phyloP scores from a whole-genome alignment of 2,888 invertebrate genomes.

The Cryptus viduatorius region DNA sequence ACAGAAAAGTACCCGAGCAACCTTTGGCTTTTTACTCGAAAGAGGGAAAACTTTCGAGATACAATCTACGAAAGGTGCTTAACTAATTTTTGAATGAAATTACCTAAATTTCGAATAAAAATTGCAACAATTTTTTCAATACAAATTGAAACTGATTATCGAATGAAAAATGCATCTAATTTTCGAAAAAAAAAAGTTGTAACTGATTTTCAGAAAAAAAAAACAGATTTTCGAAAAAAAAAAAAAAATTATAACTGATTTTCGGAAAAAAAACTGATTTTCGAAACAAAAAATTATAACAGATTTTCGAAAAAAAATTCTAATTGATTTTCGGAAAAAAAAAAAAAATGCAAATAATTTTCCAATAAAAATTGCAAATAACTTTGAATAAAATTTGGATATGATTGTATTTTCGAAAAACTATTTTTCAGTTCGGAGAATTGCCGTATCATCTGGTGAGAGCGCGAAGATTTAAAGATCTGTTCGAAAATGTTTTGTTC shows the following conservation, averaged over 20 bases:
- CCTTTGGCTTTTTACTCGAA: conserved; percentile 96
- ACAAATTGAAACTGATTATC: not conserved
- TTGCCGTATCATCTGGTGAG: conserved; percentile 97
- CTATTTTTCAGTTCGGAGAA: conserved; percentile 92
- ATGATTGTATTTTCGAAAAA: conserved; percentile 42
- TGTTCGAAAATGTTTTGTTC: conserved; percentile 96
- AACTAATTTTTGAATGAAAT: conserved; percentile 50
- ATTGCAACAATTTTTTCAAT: too few species aligned
- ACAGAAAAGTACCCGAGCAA: conserved; percentile 97
- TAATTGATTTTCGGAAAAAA: conserved; percentile 50
- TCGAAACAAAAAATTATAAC: too few species aligned
- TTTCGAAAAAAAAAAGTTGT: too few species aligned
- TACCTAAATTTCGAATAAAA: too few species aligned
- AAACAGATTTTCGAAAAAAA: too few species aligned
- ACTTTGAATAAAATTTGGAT: not conserved
- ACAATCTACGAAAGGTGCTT: conserved; percentile 95
- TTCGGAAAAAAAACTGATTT: too few species aligned
- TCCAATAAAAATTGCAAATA: not conserved
- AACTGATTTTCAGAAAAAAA: not conserved
- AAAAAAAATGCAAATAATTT: too few species aligned
- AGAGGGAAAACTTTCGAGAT: conserved; percentile 95
- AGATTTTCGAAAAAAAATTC: too few species aligned
- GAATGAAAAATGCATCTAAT: not conserved
- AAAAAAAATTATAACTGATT: too few species aligned
- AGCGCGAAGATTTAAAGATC: conserved; percentile 94